phyloP scores from a whole-genome alignment of 2,113 vertebrate species.

The Dinomys branickii region DNA sequence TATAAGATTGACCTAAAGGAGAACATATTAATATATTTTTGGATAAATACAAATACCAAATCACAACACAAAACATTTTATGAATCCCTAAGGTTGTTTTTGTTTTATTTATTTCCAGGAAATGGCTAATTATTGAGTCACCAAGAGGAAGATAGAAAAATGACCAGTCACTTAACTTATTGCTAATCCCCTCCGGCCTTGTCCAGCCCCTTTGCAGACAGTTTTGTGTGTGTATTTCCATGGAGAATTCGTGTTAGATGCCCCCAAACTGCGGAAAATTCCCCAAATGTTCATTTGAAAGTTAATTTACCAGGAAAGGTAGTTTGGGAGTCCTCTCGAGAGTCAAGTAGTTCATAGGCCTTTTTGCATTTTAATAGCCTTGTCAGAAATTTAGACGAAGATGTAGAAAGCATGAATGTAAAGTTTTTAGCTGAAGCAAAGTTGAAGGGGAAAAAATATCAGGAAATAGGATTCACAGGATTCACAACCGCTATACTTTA shows the following conservation, averaged over 20 bases:
- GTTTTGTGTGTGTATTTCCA: not conserved
- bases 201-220: not conserved
- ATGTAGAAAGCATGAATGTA: conserved; percentile 4
- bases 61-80: not conserved
- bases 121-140: conserved; percentile 41
- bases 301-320: conserved; percentile 43
- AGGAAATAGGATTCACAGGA: not conserved
- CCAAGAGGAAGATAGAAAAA: not conserved
- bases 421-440: conserved; percentile 17
- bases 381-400: conserved; percentile 27
- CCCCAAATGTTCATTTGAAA: conserved; percentile 50
- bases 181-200: conserved; percentile 35
- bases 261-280: not conserved
- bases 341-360: not conserved
- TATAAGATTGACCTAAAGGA: conserved; percentile 6
- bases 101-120: conserved; percentile 1
- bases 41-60: not conserved
- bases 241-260: conserved; percentile 33
- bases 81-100: not conserved
- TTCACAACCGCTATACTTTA: not conserved
- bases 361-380: conserved; percentile 51
- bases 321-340: not conserved
- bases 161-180: not conserved
- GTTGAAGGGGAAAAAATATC: not conserved
- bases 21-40: conserved; percentile 24